These are phyloP conservation scores for Sander lucioperca DNA, from an alignment of 2,113 vertebrate genomes.

Conservation along the genomic window DNA sequence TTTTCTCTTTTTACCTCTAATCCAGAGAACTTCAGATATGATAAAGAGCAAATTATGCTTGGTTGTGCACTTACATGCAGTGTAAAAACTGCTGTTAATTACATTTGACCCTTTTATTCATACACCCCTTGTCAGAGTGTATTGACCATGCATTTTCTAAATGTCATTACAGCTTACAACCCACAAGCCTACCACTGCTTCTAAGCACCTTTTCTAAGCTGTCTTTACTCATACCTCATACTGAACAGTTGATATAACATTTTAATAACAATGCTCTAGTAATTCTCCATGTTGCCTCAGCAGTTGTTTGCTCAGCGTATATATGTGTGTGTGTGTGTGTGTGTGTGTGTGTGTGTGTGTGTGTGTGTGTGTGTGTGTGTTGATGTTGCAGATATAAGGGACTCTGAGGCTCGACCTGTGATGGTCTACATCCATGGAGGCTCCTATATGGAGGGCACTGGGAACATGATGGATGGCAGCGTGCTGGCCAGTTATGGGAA, in stretches of 20 bases:
- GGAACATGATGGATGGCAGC: slow-evolving; percentile 98
- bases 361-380: slow-evolving; percentile 52
- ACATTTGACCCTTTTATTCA: slow-evolving; percentile 56
- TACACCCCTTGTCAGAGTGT: slow-evolving; percentile 43
- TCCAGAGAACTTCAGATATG: slow-evolving; percentile 16
- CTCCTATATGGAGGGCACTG: slow-evolving; percentile 98
- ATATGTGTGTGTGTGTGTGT: slow-evolving; percentile 56
- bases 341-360: slow-evolving; percentile 52
- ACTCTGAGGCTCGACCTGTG: slow-evolving; percentile 95
- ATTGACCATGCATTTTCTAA: slow-evolving; percentile 65
- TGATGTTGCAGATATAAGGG: slow-evolving; percentile 92
- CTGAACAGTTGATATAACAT: slow-evolving; percentile 50
- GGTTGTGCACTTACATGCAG: background rate
- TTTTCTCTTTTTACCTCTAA: background rate
- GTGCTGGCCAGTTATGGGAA: slow-evolving; percentile 97
- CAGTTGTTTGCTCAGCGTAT: slow-evolving; percentile 61
- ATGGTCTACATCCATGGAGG: slow-evolving; percentile 98
- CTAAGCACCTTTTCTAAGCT: slow-evolving; percentile 59
- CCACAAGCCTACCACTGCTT: slow-evolving; percentile 66
- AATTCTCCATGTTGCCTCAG: slow-evolving; percentile 48
- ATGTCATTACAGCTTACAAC: slow-evolving; percentile 71
- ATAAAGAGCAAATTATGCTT: slow-evolving; percentile 20
- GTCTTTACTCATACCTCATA: slow-evolving; percentile 64
- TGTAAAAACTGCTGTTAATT: slow-evolving; percentile 39
- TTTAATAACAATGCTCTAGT: slow-evolving; percentile 52